Evolutionary conservation across 2,113 vertebrate genomes (phyloP).

Genomic region (Kryptolebias marmoratus): DNA sequence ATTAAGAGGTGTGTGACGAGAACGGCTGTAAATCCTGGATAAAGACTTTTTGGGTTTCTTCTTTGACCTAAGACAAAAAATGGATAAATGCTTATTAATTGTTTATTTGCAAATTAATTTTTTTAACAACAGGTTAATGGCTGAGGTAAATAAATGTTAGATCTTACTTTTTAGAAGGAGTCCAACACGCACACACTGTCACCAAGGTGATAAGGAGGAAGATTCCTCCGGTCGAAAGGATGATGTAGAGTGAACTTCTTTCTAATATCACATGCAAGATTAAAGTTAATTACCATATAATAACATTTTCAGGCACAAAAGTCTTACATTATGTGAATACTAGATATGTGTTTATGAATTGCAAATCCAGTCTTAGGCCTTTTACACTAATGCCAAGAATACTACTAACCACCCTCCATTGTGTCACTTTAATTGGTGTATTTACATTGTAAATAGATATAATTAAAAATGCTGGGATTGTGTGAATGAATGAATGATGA

Average conservation of each 20-base stretch:
- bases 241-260: conserved; percentile 96
- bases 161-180: conserved; percentile 86
- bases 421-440: no score
- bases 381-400: no score
- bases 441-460: no score
- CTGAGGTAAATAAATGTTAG: neutral
- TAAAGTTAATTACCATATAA: neutral
- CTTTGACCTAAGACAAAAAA: conserved; percentile 35
- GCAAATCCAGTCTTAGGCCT: no score
- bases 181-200: conserved; percentile 97
- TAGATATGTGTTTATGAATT: neutral
- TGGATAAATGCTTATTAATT: neutral
- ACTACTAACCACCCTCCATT: no score
- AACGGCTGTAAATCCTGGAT: conserved; percentile 40
- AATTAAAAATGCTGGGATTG: neutral
- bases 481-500: no score
- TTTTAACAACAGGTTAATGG: neutral
- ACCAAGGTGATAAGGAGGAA: conserved; percentile 95
- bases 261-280: conserved; percentile 72
- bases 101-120: neutral
- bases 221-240: conserved; percentile 95
- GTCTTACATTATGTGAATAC: neutral
- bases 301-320: neutral
- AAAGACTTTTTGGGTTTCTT: conserved; percentile 48
- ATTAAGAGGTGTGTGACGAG: conserved; percentile 25